phyloP scores from a whole-genome alignment of 2,888 invertebrate genomes.

The Drosophila putrida region DNA sequence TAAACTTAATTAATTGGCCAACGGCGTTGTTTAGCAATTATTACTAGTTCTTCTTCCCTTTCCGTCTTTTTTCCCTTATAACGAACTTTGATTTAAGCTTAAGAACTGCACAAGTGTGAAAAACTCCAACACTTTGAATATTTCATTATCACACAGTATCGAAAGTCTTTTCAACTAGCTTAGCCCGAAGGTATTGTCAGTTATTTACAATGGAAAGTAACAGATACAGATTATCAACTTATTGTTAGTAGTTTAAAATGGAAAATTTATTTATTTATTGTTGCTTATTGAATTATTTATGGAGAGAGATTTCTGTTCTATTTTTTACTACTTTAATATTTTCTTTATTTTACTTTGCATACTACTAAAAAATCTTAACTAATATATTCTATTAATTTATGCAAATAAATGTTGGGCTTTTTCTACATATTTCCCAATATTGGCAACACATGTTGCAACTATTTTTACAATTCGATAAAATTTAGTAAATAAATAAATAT shows the following conservation, averaged over 20 bases:
- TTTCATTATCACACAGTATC: not conserved
- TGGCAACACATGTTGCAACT: too few species aligned
- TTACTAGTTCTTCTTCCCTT: conserved; percentile 37
- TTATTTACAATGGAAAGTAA: not conserved
- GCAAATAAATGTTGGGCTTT: too few species aligned
- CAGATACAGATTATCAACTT: not conserved
- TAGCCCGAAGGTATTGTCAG: not conserved
- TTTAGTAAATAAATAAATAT: too few species aligned
- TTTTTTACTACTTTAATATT: not conserved
- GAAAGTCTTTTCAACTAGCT: not conserved
- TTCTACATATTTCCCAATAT: too few species aligned
- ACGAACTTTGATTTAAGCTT: conserved; percentile 2
- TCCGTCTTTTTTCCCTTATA: not conserved
- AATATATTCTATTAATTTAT: too few species aligned
- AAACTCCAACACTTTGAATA: conserved; percentile 1
- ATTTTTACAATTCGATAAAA: too few species aligned
- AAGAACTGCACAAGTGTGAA: not conserved
- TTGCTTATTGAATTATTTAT: not conserved
- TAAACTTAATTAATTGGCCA: conserved; percentile 77
- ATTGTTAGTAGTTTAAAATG: not conserved
- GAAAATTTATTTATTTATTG: not conserved
- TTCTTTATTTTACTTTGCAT: too few species aligned
- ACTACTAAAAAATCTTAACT: too few species aligned
- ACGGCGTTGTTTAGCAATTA: conserved; percentile 61
- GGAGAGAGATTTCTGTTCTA: not conserved